Percentiles rank a stretch among this genome's conserved stretches.
These are phyloP conservation scores for Megaptera novaeangliae DNA, from an alignment of 2,113 vertebrate genomes.

Conservation along the genomic window DNA sequence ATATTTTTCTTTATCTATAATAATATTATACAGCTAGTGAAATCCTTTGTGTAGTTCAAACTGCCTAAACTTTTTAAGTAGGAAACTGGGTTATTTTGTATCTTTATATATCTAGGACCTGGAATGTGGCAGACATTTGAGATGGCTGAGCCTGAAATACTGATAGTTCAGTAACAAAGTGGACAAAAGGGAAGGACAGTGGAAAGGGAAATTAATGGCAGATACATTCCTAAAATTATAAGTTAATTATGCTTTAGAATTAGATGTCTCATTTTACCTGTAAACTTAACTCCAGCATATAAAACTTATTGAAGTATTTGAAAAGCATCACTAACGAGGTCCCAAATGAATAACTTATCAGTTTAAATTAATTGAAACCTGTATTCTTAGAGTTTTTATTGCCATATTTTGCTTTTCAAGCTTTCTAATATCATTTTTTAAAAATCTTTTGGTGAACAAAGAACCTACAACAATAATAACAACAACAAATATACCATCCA, in stretches of 20 bases:
- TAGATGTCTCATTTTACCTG: neutral
- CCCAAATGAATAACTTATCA: neutral
- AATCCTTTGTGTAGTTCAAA: neutral
- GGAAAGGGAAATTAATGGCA: neutral
- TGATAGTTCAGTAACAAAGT: neutral
- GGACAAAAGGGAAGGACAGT: neutral
- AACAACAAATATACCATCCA: neutral
- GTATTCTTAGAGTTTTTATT: neutral
- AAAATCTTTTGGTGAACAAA: neutral
- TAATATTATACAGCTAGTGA: neutral
- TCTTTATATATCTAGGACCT: neutral
- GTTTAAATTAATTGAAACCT: neutral
- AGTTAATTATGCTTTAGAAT: neutral
- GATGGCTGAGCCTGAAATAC: neutral
- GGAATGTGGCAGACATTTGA: neutral
- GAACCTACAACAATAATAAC: neutral
- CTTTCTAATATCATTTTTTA: neutral
- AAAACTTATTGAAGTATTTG: neutral
- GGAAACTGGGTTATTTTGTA: neutral
- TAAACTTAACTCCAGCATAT: neutral
- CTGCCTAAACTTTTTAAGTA: neutral
- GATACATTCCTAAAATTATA: neutral
- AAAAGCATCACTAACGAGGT: neutral
- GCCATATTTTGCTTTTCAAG: neutral
- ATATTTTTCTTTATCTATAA: neutral